Evolutionary conservation across 2,113 vertebrate species (phyloP), one percentile per base, ranked within the genome.

Genomic region (Mustela lutreola): DNA sequence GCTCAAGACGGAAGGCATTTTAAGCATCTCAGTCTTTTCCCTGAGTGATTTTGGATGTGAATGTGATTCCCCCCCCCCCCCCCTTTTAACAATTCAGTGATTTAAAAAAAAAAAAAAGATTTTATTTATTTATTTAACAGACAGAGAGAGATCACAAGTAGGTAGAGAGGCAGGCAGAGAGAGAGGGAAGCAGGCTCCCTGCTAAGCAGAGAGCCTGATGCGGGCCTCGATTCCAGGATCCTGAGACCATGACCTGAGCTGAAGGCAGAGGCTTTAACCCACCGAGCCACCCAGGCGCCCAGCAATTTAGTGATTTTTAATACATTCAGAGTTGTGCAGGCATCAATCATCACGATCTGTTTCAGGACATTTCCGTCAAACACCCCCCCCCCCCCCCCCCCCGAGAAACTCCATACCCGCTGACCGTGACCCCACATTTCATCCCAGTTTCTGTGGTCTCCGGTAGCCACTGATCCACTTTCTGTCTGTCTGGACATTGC

Each of bases 21-120:
- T 56, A 53, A 62, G 71, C 45, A 95, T 80, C 39, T 96, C 65
- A 81, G 62, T 80, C 62, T 94, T 82, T 76, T 82, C 45, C 89
- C 85, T 62, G 48, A 96, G 80, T 95, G 75, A 94, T 94, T 96
- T 97, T 95, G 92, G 90, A 96, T 58, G 81, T 42, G 21, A 89
- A 60, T 71, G 63, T n/a, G 63, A 42, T 76, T 82, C 6, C 4
- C 0, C 33, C 8, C 42, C 33, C 21, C 36, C 21, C 36, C 36
- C 36, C 36, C 2, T 2, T 36, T n/a, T 81, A 50, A 71, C 58
- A 97, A 33, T 90, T 90, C 31, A 53, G 50, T 87, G 94, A 48
- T 75, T 92, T 94, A 91, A 39, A 39, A 39, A 39, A 39, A 39
- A 36, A 39, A 39, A 39, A 9, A 48, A 48, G 45, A 48, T 48